Base-by-base conservation (phyloP, 2,888 invertebrate species). In the Nymphalis urticae region DNA sequence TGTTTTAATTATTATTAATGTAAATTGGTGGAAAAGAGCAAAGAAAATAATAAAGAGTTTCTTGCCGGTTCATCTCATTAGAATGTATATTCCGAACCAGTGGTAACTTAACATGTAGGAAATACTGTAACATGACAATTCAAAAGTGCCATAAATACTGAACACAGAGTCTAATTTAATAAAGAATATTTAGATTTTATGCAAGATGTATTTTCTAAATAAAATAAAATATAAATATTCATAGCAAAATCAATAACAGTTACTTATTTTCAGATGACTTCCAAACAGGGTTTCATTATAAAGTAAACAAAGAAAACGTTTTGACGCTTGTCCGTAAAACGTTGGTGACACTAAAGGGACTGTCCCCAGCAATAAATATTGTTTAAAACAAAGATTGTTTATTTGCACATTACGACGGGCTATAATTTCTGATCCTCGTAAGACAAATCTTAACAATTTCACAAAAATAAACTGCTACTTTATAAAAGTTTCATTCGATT, bases 321-420 rank as follows among this genome's bases (percentile, higher is more conserved):
- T 70, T 69, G 82, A 82, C 80, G 72, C 74, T 79, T 54, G 81
- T 80, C 81, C 80, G 70, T 80, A 79, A 80, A 80, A 81, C 77
- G 72, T 79, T 76, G 73, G 77, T 77, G 73, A 73, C 71, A 73
- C 13, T 56, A 47, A 85, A 83, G 81, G 82, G 84, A 82, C 76
- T 84, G 84, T 87, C 85, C 77, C 80, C 81, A 66, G 78, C 77
- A 81, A 84, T 86, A 86, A 85, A 86, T 78, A 73, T 68, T 72
- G 74, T 80, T 80, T 76, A 77, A 82, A 82, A 88, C 85, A 88
- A 89, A 82, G 82, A 80, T 79, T 80, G 76, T 80, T 81, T 80
- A 80, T 77, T 78, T 75, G n/a, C n/a, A 77, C 77, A 88, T 87
- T 88, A 87, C 78, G 84, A 82, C 66, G 75, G 80, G 80, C 75